Base-by-base conservation (phyloP, 2,113 vertebrate species). In the Percina caprodes region DNA sequence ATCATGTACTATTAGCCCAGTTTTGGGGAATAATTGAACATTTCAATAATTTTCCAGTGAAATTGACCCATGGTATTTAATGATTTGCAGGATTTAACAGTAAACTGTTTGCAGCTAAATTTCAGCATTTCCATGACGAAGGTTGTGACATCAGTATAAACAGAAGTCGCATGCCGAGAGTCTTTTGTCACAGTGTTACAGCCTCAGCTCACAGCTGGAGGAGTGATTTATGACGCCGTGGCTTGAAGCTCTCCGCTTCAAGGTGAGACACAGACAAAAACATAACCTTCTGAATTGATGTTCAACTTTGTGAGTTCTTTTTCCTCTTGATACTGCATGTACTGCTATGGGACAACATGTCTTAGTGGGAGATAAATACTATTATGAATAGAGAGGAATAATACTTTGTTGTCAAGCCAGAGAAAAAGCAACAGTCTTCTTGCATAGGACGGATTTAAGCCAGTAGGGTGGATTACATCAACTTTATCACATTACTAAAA, bases 231-330 rank as follows among this genome's bases (percentile, higher is more conserved):
- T 87, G 66, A 26, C n/a, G 3, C 26, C 48, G 16, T 75, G 39
- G 48, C 62, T 59, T 74, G 71, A 87, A 72, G 67, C 73, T 61
- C 59, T 42, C 45, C 4, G 24, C 78, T 85, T 90, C 86, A 91
- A 80, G 87, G 72, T 46, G 51, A 71, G 63, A 77, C 77, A 70
- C 71, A 80, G 58, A 83, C 68, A 84, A 72, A 79, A 35, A 42
- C 55, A n/a, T 48, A 79, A 86, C 74, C 68, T 77, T 73, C 54
- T 80, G 77, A 82, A 85, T 86, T 84, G 70, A 82, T 81, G 62
- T 33, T 85, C 62, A 61, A 16, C 74, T 42, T 42, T 33, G 49
- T 39, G 26, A 72, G 72, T 79, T 70, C 69, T 84, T 82, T 91
- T 89, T 54, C 74, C 42, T 72, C 39, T 79, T 86, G 83, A 75